Evolutionary conservation across 1,140 invertebrate genomes (phyloP).

Genomic region (Agrypnia vestita): DNA sequence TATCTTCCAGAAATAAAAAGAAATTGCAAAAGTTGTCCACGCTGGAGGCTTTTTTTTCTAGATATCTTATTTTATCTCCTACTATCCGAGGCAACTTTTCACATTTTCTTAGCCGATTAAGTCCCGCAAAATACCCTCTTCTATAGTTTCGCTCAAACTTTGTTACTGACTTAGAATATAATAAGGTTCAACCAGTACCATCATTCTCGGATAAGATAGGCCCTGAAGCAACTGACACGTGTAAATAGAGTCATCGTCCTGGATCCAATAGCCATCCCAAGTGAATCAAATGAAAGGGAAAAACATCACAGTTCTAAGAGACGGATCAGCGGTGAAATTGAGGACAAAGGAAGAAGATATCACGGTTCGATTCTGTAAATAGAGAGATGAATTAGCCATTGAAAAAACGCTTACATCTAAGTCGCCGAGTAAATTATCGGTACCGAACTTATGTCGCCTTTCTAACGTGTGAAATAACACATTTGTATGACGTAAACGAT

Average conservation of each 20-base stretch:
- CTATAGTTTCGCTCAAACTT: conserved; percentile 1
- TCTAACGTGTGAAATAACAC: no score
- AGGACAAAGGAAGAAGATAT: neutral
- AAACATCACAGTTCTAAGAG: neutral
- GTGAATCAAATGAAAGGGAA: conserved; percentile 9
- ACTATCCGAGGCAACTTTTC: conserved; percentile 9
- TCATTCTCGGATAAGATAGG: neutral
- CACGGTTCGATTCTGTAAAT: neutral
- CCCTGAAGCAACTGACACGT: neutral
- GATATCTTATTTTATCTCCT: conserved; percentile 17
- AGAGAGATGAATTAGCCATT: neutral
- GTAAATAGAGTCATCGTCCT: conserved; percentile 1
- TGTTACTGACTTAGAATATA: neutral
- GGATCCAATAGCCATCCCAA: conserved; percentile 7
- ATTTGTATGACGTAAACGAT: no score
- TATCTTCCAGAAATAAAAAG: neutral
- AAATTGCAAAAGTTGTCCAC: neutral
- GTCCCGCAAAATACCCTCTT: neutral
- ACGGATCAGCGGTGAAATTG: conserved; percentile 4
- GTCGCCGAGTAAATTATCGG: neutral
- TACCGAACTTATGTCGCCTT: no score
- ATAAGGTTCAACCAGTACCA: neutral
- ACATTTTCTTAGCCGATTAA: neutral
- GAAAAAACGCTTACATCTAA: neutral
- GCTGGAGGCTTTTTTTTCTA: conserved; percentile 4